Base-by-base conservation (phyloP, 2,888 invertebrate genomes). In the Linyphia triangularis region DNA sequence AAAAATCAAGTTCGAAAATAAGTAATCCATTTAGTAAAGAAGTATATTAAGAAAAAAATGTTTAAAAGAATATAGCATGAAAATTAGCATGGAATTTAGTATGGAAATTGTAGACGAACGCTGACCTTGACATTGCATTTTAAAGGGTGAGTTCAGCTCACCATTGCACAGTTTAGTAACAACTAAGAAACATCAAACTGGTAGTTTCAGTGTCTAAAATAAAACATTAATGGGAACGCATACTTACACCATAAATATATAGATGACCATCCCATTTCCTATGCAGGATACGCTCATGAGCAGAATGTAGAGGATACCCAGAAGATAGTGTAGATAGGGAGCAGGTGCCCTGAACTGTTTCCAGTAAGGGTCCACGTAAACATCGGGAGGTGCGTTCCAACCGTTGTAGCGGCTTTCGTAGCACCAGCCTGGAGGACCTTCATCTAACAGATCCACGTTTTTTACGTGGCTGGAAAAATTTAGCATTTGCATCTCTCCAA, bases 201-300 rank as follows among this genome's bases (percentile, higher is more conserved):
- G n/a, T n/a, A n/a, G n/a, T n/a, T n/a, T n/a, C n/a, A n/a, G n/a
- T n/a, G n/a, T n/a, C n/a, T n/a, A n/a, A n/a, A n/a, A n/a, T n/a
- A n/a, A n/a, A n/a, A n/a, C n/a, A n/a, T n/a, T n/a, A n/a, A n/a
- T n/a, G n/a, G n/a, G n/a, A n/a, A n/a, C n/a, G n/a, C n/a, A n/a
- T n/a, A n/a, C 95, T 94, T 92, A 96, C 95, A 95, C 95, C 92
- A 95, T 94, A 92, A 97, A 97, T 90, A 97, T 95, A 95, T 96
- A 97, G 91, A 97, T 95, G 90, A 97, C 97, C 73, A 97, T 93
- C 90, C 97, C 97, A 93, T 97, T 97, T 89, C 97, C 97, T 57
- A 96, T 92, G 9, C 96, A 93, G 4, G 96, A 95, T 77, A 96
- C 93, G 63, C 96, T 94, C 61, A 95, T 95, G 33, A 96, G 93